Conservation (phyloP, 2,113 vertebrate species). For the Apus apus region DNA sequence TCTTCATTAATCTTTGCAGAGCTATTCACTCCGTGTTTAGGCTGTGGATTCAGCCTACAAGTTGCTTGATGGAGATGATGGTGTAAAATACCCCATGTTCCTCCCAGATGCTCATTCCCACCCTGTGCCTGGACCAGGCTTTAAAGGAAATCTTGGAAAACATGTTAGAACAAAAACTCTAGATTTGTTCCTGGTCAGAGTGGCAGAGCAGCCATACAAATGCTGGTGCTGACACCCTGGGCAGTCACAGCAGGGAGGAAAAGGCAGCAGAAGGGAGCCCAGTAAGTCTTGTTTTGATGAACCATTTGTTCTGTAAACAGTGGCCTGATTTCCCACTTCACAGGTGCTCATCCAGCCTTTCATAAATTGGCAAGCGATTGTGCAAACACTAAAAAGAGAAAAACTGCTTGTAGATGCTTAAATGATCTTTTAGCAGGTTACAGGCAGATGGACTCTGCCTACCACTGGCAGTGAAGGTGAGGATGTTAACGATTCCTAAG, state of each 20-base stretch:
- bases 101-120: not conserved
- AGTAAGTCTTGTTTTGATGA: not conserved
- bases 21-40: not conserved
- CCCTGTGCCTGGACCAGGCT: not conserved
- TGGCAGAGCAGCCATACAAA: not conserved
- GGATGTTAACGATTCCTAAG: not conserved
- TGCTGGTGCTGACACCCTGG: not conserved
- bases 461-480: not conserved
- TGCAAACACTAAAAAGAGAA: not conserved
- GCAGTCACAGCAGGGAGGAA: not conserved
- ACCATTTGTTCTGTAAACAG: slow-evolving; percentile 2
- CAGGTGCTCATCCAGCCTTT: not conserved
- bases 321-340: not conserved
- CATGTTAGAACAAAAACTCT: not conserved
- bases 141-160: not conserved
- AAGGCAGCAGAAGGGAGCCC: not conserved
- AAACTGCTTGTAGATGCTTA: not conserved
- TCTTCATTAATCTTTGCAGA: not conserved
- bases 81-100: not conserved
- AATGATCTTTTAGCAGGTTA: not conserved
- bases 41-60: not conserved
- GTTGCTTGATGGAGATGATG: not conserved
- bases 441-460: not conserved
- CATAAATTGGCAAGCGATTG: not conserved
- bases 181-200: not conserved